Base-by-base conservation (phyloP, 2,113 vertebrate genomes). In the Tachysurus vachellii region DNA sequence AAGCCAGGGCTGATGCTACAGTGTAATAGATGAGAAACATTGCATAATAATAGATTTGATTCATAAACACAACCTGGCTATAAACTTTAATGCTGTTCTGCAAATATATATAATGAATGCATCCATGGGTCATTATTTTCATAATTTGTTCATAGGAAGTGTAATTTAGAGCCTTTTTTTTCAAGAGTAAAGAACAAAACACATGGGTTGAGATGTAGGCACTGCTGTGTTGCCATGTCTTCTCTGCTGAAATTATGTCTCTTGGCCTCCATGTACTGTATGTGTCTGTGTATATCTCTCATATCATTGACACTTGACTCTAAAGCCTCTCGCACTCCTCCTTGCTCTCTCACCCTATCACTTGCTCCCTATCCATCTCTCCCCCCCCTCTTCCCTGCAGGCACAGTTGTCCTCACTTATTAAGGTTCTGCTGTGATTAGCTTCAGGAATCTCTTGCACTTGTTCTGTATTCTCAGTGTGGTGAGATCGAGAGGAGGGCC, bases 381-480 rank as follows among this genome's bases (percentile, higher is more conserved):
- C 23, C 53, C 75, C 77, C 75, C 85, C 77, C 76, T n/a, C 68
- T 79, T 86, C 59, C 70, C 86, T 89, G 10, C 79, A 80, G 84
- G 91, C 84, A 90, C 82, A 89, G 86, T 90, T 91, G 90, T 86
- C 86, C 85, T 92, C 88, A 61, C 88, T 91, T 90, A 92, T 92
- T 91, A 90, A 88, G 61, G 85, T 88, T 88, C 88, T 89, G 88
- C 88, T 56, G 87, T 88, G 93, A 93, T 92, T 92, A 92, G 90
- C 91, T 88, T 82, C 88, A 84, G 92, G 92, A 93, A 94, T 94
- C 91, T 93, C 89, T 87, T 90, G 90, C 90, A 85, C 88, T 88
- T 79, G 88, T 91, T 93, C 92, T 90, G 89, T 90, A 94, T 95
- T 94, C 93, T 93, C 94, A 92, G 87, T 10, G 90, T 59, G 84